Percentiles rank a stretch among this genome's conserved stretches.
phyloP scores from a whole-genome alignment of 2,888 invertebrate genomes.

The Dynastes hyllus region DNA sequence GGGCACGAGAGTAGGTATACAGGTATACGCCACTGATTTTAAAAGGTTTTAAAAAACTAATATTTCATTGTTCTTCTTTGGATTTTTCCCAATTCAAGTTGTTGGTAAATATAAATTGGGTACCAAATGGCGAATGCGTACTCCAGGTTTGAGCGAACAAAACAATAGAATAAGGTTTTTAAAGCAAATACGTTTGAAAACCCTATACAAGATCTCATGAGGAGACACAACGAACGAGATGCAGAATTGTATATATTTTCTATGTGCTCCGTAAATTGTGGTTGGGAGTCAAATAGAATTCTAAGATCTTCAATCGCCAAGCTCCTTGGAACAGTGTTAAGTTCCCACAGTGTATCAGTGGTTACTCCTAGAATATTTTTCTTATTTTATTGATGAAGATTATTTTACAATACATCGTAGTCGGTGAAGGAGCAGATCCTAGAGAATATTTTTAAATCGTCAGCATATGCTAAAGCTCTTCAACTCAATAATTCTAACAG shows the following conservation, averaged over 20 bases:
- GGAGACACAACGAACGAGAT: neutral
- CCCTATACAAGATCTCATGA: neutral
- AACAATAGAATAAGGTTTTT: neutral
- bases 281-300: neutral
- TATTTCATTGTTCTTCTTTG: neutral
- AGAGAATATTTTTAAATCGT: neutral
- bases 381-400: too few species aligned
- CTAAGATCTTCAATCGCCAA: neutral
- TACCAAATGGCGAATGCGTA: neutral
- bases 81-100: neutral
- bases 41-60: neutral
- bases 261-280: neutral
- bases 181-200: neutral
- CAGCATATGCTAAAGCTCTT: too few species aligned
- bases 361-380: too few species aligned
- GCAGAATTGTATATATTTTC: neutral
- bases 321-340: neutral
- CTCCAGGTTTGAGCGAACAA: neutral
- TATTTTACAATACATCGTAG: neutral
- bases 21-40: neutral
- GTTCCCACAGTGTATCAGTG: neutral
- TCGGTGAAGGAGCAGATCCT: neutral
- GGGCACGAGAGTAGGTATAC: too few species aligned
- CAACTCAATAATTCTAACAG: too few species aligned
- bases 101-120: neutral